These are phyloP conservation scores for Trematocara nigrifrons DNA, from an alignment of 2,113 vertebrate genomes.

Conservation along the genomic window DNA sequence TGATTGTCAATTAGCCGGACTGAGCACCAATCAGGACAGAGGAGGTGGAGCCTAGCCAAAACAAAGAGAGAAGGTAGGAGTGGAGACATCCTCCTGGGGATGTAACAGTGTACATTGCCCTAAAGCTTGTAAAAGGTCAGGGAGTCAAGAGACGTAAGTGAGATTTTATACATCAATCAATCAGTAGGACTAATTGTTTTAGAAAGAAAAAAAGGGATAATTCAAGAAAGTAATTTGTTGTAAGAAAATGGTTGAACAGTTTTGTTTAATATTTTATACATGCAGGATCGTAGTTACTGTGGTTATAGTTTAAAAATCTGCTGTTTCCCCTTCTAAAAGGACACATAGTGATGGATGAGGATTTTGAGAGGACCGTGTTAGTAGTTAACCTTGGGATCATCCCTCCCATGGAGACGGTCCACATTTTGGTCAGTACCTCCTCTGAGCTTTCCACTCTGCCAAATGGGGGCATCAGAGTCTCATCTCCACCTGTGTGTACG, in stretches of 20 bases:
- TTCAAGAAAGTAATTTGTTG: not conserved
- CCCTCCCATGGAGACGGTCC: conserved; percentile 83
- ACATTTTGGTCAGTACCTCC: conserved; percentile 89
- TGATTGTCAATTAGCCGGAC: no score
- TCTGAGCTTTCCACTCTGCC: conserved; percentile 88
- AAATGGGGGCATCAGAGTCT: conserved; percentile 81
- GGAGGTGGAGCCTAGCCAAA: no score
- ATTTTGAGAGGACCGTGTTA: conserved; percentile 84
- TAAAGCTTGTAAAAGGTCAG: not conserved
- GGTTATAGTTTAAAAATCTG: not conserved
- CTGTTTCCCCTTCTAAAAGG: conserved; percentile 51
- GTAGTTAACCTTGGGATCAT: conserved; percentile 88
- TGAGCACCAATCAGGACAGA: no score
- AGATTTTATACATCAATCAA: not conserved
- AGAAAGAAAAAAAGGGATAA: not conserved
- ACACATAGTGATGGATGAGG: conserved; percentile 84
- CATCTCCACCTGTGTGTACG: conserved; percentile 82
- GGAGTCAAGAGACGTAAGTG: not conserved
- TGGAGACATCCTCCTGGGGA: no score
- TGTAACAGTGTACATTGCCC: not conserved
- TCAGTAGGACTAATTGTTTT: not conserved
- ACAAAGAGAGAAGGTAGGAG: no score
- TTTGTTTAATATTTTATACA: not conserved
- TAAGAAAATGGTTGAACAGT: fast-evolving
- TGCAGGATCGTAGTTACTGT: not conserved